Evolutionary conservation across 2,888 invertebrate genomes (phyloP).

Genomic region (Ochlodes sylvanus): DNA sequence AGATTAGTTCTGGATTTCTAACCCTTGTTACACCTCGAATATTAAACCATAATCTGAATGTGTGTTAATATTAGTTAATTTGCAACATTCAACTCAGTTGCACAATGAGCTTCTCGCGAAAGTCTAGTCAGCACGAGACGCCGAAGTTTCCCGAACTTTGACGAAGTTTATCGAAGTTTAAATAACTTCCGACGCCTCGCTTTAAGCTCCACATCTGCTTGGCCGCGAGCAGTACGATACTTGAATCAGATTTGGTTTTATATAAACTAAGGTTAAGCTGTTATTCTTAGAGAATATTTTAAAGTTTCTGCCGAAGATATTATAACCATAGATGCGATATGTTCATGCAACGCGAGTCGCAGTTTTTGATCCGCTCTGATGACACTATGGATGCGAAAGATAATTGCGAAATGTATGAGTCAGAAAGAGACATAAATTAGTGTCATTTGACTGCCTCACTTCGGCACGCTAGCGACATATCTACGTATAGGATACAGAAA

Average conservation of each 20-base stretch:
- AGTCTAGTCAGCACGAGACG: not conserved
- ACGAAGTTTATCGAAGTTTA: slow-evolving; percentile 25
- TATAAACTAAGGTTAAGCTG: slow-evolving; percentile 9
- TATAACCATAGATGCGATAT: no score
- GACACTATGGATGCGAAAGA: no score
- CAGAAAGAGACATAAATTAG: no score
- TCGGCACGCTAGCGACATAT: no score
- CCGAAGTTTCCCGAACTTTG: slow-evolving; percentile 14
- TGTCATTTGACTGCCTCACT: no score
- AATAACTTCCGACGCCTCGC: slow-evolving; percentile 24
- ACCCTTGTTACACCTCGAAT: no score
- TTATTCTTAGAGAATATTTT: slow-evolving; percentile 1
- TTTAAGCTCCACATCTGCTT: slow-evolving; percentile 16
- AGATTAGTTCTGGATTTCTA: no score
- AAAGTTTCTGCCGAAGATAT: not conserved
- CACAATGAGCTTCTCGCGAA: not conserved
- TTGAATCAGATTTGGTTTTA: slow-evolving; percentile 16
- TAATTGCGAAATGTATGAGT: no score
- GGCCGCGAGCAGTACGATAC: slow-evolving; percentile 4
- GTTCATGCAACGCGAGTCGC: no score
- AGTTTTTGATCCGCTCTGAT: no score
- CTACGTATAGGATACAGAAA: no score
- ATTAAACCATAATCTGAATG: not conserved
- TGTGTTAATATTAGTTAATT: slow-evolving; percentile 1
- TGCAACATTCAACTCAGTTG: slow-evolving; percentile 2